Conservation (phyloP, 2,797 vertebrate genomes). For the Anguilla obscura region DNA sequence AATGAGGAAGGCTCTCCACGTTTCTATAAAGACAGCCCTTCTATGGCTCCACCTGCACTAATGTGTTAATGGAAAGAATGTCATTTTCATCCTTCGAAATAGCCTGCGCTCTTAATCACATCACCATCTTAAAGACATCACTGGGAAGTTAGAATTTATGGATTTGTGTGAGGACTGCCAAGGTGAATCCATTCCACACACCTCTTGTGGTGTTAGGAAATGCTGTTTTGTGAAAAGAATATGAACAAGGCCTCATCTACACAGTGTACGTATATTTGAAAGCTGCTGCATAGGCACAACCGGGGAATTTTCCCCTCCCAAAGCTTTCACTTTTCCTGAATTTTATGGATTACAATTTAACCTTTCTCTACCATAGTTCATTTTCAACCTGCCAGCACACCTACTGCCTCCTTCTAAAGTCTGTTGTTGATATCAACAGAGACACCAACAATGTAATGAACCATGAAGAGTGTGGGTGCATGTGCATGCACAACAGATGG, state of each 20-base stretch:
- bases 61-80: conserved; percentile 1
- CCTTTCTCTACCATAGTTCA: not conserved
- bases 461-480: not conserved
- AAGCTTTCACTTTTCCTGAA: not conserved
- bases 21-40: conserved; percentile 31
- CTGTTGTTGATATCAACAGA: not conserved
- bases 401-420: not conserved
- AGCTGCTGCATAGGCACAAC: not conserved
- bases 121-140: not conserved
- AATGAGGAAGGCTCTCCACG: conserved; percentile 51
- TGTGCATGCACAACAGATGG: conserved; percentile 28
- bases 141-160: not conserved
- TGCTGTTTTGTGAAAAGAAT: conserved; percentile 2
- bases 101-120: not conserved
- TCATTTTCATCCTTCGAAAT: not conserved
- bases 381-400: not conserved
- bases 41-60: not conserved
- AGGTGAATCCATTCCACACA: not conserved
- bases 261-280: not conserved
- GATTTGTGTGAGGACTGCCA: not conserved
- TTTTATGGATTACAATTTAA: conserved; percentile 13
- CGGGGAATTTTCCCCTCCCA: not conserved
- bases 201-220: not conserved
- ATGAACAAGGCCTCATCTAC: not conserved
- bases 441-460: not conserved